Conservation (phyloP, 2,888 invertebrate genomes). For the Sympetrum striolatum region DNA sequence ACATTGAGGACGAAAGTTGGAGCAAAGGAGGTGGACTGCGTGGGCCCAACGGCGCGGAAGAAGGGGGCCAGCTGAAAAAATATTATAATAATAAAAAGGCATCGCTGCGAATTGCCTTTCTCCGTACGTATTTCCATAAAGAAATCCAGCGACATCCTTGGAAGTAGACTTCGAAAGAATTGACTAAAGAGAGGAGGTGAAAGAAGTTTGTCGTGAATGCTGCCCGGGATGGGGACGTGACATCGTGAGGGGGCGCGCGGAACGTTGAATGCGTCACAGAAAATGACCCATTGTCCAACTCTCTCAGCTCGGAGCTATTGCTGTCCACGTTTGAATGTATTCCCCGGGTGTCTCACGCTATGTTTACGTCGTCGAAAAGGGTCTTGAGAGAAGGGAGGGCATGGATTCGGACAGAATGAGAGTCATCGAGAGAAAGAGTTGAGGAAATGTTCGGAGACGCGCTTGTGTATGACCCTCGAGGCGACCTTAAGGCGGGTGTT, state of each 20-base stretch:
- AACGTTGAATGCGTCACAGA: slow-evolving; percentile 28
- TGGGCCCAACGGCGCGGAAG: slow-evolving; percentile 6
- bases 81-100: slow-evolving; percentile 8
- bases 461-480: slow-evolving; percentile 31
- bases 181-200: not conserved
- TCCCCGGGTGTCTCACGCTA: slow-evolving; percentile 6
- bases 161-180: slow-evolving; percentile 16
- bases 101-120: slow-evolving; percentile 10
- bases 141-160: slow-evolving; percentile 25
- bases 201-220: not conserved
- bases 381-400: not conserved
- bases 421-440: not conserved
- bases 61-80: not conserved
- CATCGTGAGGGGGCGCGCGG: not conserved
- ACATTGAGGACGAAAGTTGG: not conserved
- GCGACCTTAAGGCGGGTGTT: not conserved
- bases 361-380: slow-evolving; percentile 20
- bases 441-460: not conserved
- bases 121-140: slow-evolving; percentile 4
- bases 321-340: slow-evolving; percentile 37
- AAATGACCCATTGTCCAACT: slow-evolving; percentile 33
- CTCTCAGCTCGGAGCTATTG: slow-evolving; percentile 31
- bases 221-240: not conserved
- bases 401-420: not conserved
- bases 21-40: slow-evolving; percentile 19